These are phyloP conservation scores for Halcyon malimbica DNA, from an alignment of 2,113 vertebrate species.

Conservation along the genomic window DNA sequence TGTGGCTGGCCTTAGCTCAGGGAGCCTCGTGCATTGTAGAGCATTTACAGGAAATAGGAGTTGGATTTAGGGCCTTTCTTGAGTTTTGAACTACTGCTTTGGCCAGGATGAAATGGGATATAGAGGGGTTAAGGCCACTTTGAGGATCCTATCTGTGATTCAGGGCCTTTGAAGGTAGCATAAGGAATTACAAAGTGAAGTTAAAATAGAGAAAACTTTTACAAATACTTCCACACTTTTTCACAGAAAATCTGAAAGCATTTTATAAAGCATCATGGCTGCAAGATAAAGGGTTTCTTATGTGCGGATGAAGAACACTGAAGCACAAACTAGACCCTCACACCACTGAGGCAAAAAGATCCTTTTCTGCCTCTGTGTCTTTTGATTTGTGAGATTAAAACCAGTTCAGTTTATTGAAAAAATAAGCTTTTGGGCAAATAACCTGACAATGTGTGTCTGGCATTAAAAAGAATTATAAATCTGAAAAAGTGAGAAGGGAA, in stretches of 20 bases:
- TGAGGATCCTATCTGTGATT: neutral
- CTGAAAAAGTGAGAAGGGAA: neutral
- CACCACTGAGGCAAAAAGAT: neutral
- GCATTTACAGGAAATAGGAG: neutral
- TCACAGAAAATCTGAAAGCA: neutral
- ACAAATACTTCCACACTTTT: neutral
- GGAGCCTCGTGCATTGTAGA: neutral
- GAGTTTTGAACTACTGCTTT: neutral
- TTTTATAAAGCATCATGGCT: neutral
- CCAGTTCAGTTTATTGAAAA: neutral
- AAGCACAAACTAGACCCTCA: neutral
- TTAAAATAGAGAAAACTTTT: neutral
- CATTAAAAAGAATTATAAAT: neutral
- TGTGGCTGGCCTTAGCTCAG: neutral
- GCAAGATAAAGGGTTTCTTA: neutral
- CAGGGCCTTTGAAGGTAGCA: neutral
- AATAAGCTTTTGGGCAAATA: neutral
- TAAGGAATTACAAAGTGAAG: neutral
- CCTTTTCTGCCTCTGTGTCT: neutral
- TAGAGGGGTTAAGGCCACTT: neutral
- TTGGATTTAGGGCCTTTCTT: neutral
- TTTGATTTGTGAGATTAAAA: neutral
- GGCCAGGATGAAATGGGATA: neutral
- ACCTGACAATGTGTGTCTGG: neutral
- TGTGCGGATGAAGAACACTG: neutral